A percentile compares a stretch with the other conserved stretches of the same genome.
These are phyloP conservation scores for Xestia rhomboidea DNA, from an alignment of 2,888 invertebrate species.

Conservation along the genomic window DNA sequence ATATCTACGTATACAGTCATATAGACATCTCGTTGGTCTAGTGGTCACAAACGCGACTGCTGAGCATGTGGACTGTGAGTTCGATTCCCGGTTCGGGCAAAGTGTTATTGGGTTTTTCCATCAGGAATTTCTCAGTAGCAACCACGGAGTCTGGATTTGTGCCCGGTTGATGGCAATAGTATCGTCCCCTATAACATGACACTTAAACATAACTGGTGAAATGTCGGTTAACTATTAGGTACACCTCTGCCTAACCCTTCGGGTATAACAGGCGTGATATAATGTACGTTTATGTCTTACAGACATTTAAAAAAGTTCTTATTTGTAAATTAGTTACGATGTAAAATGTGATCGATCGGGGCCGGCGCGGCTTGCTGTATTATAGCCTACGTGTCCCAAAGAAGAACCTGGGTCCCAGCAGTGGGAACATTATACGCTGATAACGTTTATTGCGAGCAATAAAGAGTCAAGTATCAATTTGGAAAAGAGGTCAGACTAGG, in stretches of 20 bases:
- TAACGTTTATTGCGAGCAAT: neutral
- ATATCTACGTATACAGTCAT: too few species aligned
- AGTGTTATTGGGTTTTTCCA: too few species aligned
- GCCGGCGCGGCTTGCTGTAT: neutral
- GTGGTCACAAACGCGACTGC: neutral
- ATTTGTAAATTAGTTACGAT: neutral
- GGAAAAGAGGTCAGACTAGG: neutral
- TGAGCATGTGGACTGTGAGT: too few species aligned
- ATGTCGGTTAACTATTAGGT: neutral
- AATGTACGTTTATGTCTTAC: neutral
- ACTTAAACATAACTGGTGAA: neutral
- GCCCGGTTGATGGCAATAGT: neutral
- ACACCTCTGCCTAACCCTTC: neutral
- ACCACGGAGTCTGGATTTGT: neutral
- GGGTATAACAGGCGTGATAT: neutral
- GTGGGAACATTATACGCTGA: neutral
- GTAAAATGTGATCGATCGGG: neutral
- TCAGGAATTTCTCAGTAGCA: too few species aligned
- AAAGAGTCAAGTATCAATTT: neutral
- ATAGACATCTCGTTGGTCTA: too few species aligned
- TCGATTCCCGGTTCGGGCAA: too few species aligned
- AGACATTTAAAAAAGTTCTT: neutral
- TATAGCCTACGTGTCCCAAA: neutral
- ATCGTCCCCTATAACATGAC: neutral
- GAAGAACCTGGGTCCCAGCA: rapidly evolving